Evolutionary conservation across 1,140 invertebrate species (phyloP).

Genomic region (Eriosoma lanigerum): DNA sequence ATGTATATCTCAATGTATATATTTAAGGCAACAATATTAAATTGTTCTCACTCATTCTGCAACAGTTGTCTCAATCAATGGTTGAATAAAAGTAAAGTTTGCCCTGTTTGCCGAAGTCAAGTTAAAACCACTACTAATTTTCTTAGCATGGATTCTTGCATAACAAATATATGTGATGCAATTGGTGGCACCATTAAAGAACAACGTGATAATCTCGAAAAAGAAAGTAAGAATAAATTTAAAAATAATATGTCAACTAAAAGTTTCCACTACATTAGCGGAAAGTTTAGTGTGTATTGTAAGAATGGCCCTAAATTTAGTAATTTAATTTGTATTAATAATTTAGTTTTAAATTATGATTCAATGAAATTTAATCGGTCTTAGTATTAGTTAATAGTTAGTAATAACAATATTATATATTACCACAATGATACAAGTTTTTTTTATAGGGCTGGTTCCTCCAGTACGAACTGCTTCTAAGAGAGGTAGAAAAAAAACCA

Average conservation of each 20-base stretch:
- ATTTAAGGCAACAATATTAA: too few relatives aligned
- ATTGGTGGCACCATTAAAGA: slow-evolving; percentile 48
- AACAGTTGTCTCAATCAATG: slow-evolving; percentile 71
- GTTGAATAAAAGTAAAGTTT: slow-evolving; percentile 71
- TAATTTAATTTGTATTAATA: too few relatives aligned
- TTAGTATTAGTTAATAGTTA: too few relatives aligned
- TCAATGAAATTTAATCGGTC: too few relatives aligned
- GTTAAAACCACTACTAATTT: slow-evolving; percentile 59
- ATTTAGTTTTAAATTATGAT: too few relatives aligned
- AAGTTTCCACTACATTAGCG: too few relatives aligned
- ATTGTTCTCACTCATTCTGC: slow-evolving; percentile 79
- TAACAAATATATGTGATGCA: slow-evolving; percentile 44
- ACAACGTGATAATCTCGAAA: slow-evolving; percentile 41
- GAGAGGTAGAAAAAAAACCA: not conserved
- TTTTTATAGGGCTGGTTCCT: not conserved
- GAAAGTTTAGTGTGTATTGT: too few relatives aligned
- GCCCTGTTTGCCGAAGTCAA: slow-evolving; percentile 69
- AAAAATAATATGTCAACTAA: too few relatives aligned
- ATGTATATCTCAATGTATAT: not conserved
- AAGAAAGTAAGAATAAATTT: slow-evolving; percentile 26
- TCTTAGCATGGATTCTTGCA: slow-evolving; percentile 52
- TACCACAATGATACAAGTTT: too few relatives aligned
- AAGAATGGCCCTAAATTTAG: too few relatives aligned
- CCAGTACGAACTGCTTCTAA: not conserved
- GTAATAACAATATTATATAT: too few relatives aligned